phyloP scores from a whole-genome alignment of 2,797 vertebrate genomes.

The Australoheros facetus region DNA sequence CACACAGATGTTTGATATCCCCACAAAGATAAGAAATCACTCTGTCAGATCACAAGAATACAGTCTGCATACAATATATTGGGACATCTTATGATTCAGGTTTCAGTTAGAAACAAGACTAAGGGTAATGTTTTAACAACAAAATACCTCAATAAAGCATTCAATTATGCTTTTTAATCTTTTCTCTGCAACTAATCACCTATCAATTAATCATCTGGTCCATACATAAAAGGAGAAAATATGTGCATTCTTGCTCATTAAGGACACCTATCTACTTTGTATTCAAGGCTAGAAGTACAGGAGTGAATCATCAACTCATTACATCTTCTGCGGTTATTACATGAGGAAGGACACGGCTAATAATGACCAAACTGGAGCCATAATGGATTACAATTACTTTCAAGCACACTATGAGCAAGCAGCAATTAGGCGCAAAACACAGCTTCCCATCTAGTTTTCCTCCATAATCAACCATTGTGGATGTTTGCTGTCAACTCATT shows the following conservation, averaged over 20 bases:
- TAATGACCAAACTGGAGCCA: constrained; percentile 13
- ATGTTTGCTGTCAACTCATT: not conserved
- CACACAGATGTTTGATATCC: not conserved
- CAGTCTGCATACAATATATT: not conserved
- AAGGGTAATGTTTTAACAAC: not conserved
- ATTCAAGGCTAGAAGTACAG: constrained; percentile 7
- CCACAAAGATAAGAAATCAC: not conserved
- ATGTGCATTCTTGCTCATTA: not conserved
- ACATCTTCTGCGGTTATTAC: not conserved
- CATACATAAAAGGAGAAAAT: not conserved
- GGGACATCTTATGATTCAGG: not conserved
- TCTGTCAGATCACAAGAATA: not conserved
- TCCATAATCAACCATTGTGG: not conserved
- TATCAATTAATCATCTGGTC: not conserved
- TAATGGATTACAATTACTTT: constrained; percentile 3
- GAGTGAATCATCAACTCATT: constrained; percentile 10
- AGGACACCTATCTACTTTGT: not conserved
- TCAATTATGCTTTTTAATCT: not conserved
- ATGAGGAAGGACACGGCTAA: not conserved
- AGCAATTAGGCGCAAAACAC: not conserved
- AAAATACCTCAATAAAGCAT: not conserved
- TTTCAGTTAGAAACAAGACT: not conserved
- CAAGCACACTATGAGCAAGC: not conserved
- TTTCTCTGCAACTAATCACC: not conserved
- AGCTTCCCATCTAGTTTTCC: not conserved